Percentiles rank a stretch among this genome's conserved stretches.
These are phyloP conservation scores for Drosophila trichaetosa DNA, from an alignment of 2,888 invertebrate species.

Conservation along the genomic window DNA sequence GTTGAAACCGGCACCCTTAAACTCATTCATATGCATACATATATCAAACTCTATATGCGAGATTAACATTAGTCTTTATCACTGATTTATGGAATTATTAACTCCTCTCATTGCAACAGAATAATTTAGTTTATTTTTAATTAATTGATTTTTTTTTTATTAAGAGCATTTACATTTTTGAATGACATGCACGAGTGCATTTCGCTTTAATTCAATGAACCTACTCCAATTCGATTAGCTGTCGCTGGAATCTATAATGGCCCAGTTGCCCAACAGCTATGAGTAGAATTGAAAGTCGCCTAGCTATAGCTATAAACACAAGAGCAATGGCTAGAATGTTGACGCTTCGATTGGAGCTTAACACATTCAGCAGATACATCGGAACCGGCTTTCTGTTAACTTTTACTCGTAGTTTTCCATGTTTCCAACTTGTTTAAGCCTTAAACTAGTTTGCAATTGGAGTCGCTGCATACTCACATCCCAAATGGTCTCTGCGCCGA, in stretches of 20 bases:
- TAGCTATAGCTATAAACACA: not conserved
- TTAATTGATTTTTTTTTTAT: not conserved
- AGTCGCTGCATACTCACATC: constrained; percentile 1
- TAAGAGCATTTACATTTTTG: constrained; percentile 2
- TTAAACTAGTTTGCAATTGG: constrained; percentile 47
- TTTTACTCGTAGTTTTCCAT: constrained; percentile 39
- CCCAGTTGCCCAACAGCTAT: not conserved
- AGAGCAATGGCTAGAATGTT: constrained; percentile 6
- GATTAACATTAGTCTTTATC: constrained; percentile 33
- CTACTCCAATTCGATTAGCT: not conserved
- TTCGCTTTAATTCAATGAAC: not conserved
- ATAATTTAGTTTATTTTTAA: constrained; percentile 20
- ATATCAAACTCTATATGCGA: not conserved
- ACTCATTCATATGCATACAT: constrained; percentile 27
- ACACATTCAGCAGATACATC: not conserved
- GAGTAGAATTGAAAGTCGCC: not conserved
- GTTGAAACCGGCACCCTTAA: not conserved
- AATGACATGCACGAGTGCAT: not conserved
- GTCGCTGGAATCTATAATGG: not conserved
- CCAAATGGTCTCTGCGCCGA: not conserved
- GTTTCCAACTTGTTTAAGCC: constrained; percentile 37
- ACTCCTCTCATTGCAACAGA: constrained; percentile 3
- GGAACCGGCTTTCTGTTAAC: constrained; percentile 24
- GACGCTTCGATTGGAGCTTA: not conserved
- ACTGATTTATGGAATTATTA: constrained; percentile 37